Conservation (phyloP, 1,140 invertebrate species). For the Sitodiplosis mosellana region DNA sequence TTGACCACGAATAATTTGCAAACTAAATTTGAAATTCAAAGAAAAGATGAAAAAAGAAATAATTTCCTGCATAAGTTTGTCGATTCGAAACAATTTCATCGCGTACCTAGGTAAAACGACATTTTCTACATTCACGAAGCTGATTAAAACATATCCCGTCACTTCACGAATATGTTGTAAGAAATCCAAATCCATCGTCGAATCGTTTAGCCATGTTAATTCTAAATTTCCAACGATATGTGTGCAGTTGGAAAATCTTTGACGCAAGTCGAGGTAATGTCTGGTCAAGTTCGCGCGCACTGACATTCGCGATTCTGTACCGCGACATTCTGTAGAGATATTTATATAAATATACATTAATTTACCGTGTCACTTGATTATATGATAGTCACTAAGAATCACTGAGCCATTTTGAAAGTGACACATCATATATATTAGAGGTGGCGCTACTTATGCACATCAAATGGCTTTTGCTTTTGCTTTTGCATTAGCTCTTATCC, state of each 20-base stretch:
- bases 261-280: conserved; percentile 78
- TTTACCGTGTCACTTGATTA: too few species aligned
- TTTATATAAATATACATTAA: conserved; percentile 3
- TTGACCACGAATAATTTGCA: conserved; percentile 88
- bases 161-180: conserved; percentile 88
- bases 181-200: conserved; percentile 74
- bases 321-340: conserved; percentile 76
- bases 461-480: too few species aligned
- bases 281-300: conserved; percentile 80
- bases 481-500: too few species aligned
- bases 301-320: conserved; percentile 80
- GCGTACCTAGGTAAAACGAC: conserved; percentile 56
- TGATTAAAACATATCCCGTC: conserved; percentile 91
- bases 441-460: too few species aligned
- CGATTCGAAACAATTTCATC: background rate
- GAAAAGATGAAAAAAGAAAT: conserved; percentile 1
- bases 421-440: too few species aligned
- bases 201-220: conserved; percentile 79
- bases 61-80: too few species aligned
- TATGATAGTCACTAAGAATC: too few species aligned
- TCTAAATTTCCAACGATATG: conserved; percentile 95
- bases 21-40: too few species aligned
- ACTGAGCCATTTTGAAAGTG: too few species aligned
- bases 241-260: conserved; percentile 91
- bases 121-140: conserved; percentile 69